Base-by-base conservation (phyloP, 2,888 invertebrate species). In the Chrysolina haemoptera region DNA sequence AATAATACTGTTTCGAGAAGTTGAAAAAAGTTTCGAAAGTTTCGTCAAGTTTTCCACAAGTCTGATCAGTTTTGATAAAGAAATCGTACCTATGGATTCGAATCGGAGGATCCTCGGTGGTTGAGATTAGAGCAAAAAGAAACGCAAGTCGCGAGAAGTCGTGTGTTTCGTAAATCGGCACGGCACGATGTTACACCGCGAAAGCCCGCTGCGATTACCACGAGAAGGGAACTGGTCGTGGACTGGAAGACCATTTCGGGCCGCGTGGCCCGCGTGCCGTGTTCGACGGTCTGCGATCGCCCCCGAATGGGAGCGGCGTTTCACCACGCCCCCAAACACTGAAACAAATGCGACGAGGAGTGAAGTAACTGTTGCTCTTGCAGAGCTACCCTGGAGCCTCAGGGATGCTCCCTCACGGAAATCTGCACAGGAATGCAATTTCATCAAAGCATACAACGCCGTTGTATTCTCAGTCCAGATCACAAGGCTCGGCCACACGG, bases 371-470 rank as follows among this genome's bases (percentile, higher is more conserved):
- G 87, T 87, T 87, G 87, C 86, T 87, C 85, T 86, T 84, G 84
- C 83, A 85, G 84, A 85, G 82, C 82, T 79, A 79, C 80, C 81
- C 81, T 75, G 80, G 80, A 76, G 79, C 80, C 77, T 76, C 78
- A 83, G 83, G 82, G 83, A 84, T 82, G 84, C 83, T 84, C 86
- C 85, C 87, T 88, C 84, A 88, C 87, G 87, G 87, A 88, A 88
- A 87, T 87, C 87, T 88, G 87, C 87, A 88, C 88, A 87, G 87
- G 88, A 88, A 88, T 88, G 88, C 87, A 88, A 88, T 88, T 87
- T 88, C 87, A 88, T 88, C 88, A 87, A 87, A 86, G 86, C 86
- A 85, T 82, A 85, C 84, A 85, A 83, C 85, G 83, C 82, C 80
- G 85, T 84, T 86, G 82, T 77, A 72, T 85, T 86, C 84, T 82